Evolutionary conservation across 2,888 invertebrate genomes (phyloP).

Genomic region (Drosophila testacea): DNA sequence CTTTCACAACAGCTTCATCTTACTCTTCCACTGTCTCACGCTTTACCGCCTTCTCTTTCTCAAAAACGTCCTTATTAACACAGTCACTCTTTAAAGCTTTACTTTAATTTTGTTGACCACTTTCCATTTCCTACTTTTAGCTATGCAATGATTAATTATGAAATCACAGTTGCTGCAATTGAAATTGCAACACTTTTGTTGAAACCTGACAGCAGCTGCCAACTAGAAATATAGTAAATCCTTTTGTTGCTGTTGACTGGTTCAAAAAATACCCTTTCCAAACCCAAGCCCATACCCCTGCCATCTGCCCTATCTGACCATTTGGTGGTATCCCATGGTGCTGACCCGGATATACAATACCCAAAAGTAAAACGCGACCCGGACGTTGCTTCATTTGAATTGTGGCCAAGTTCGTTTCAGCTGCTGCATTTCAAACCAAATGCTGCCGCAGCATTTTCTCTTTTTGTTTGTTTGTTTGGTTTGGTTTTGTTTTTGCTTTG

Average conservation of each 20-base stretch:
- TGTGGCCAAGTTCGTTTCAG: slow-evolving; percentile 44
- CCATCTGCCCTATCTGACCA: slow-evolving; percentile 28
- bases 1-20: too few relatives aligned
- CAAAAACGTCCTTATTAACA: too few relatives aligned
- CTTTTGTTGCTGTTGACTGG: slow-evolving; percentile 19
- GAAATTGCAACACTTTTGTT: slow-evolving; percentile 44
- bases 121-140: too few relatives aligned
- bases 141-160: slow-evolving; percentile 52
- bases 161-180: slow-evolving; percentile 60
- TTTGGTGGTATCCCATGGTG: slow-evolving; percentile 14
- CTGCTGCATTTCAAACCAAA: slow-evolving; percentile 36
- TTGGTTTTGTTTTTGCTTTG: slow-evolving; percentile 7
- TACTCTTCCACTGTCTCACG: too few relatives aligned
- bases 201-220: slow-evolving; percentile 34
- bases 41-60: too few relatives aligned
- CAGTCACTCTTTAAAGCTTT: too few relatives aligned
- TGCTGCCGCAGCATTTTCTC: slow-evolving; percentile 38
- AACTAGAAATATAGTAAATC: slow-evolving; percentile 37
- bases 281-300: background rate
- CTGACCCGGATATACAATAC: slow-evolving; percentile 3
- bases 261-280: background rate
- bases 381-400: slow-evolving; percentile 32
- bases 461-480: background rate
- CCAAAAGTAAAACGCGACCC: slow-evolving; percentile 10
- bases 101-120: background rate